phyloP scores from a whole-genome alignment of 2,888 invertebrate species.

The Cephonodes hylas region DNA sequence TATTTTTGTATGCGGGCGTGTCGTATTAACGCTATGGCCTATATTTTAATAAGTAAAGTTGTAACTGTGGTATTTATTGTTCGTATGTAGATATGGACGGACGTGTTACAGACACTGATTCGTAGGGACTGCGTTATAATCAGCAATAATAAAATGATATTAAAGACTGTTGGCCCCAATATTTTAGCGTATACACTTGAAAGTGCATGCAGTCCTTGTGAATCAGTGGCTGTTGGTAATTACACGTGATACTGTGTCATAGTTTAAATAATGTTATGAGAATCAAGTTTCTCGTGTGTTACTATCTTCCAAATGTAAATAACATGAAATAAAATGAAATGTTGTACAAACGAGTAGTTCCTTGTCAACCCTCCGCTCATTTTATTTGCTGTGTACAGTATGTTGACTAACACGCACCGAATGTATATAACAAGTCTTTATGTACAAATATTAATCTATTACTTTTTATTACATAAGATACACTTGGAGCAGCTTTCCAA shows the following conservation, averaged over 20 bases:
- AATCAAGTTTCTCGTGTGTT: not conserved
- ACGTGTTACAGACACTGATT: not conserved
- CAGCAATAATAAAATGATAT: not conserved
- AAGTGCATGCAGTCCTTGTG: not conserved
- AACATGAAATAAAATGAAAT: constrained; percentile 23
- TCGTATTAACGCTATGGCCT: not conserved
- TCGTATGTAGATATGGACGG: not conserved
- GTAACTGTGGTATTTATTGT: constrained; percentile 1
- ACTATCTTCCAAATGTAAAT: constrained; percentile 29
- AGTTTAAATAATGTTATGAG: not conserved
- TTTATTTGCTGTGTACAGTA: constrained; percentile 19
- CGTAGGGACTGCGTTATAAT: not conserved
- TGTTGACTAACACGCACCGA: not conserved
- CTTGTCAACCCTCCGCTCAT: constrained; percentile 15
- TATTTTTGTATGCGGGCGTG: constrained; percentile 3
- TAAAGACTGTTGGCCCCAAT: constrained; percentile 3
- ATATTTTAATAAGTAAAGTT: not conserved
- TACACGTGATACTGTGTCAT: not conserved
- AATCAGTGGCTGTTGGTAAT: not conserved
- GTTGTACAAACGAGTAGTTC: constrained; percentile 13
- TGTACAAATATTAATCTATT: too few species aligned
- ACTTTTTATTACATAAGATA: not conserved
- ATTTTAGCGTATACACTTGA: not conserved
- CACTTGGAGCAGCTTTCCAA: too few species aligned
- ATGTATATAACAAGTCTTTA: too few species aligned